Percentiles rank a stretch among this genome's conserved stretches.
These are phyloP conservation scores for Amblyopsis hoosieri DNA, from an alignment of 2,797 vertebrate genomes.

Conservation along the genomic window DNA sequence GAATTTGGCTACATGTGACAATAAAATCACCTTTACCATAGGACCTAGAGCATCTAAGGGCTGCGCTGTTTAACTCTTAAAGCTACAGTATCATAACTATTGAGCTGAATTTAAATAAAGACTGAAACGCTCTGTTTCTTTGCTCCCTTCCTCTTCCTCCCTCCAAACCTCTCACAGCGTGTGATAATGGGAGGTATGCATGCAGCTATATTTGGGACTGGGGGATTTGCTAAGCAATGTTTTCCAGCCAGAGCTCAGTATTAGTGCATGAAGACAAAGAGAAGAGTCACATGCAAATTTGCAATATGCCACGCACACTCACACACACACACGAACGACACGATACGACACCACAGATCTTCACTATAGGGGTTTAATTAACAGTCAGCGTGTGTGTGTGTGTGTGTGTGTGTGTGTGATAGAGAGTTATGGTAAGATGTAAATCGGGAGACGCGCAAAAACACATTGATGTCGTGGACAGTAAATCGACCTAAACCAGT, in stretches of 20 bases:
- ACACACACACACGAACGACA: neutral
- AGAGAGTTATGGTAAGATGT: neutral
- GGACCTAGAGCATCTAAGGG: no score
- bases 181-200: slow-evolving; percentile 48
- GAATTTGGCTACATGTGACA: no score
- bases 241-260: slow-evolving; percentile 51
- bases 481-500: neutral
- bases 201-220: slow-evolving; percentile 54
- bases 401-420: slow-evolving; percentile 5
- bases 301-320: slow-evolving; percentile 9
- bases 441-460: neutral
- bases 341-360: slow-evolving; percentile 1
- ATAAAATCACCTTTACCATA: no score
- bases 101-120: slow-evolving; percentile 46
- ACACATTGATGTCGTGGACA: slow-evolving; percentile 6
- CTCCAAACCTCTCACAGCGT: neutral
- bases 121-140: slow-evolving; percentile 24
- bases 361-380: neutral
- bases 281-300: slow-evolving; percentile 33
- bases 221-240: slow-evolving; percentile 52
- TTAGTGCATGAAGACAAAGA: slow-evolving; percentile 49
- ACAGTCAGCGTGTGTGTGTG: slow-evolving; percentile 1
- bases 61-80: slow-evolving; percentile 10
- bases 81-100: slow-evolving; percentile 40
- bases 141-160: slow-evolving; percentile 7